These are phyloP conservation scores for Hylyphantes graminicola DNA, from an alignment of 1,140 invertebrate species.

Conservation along the genomic window DNA sequence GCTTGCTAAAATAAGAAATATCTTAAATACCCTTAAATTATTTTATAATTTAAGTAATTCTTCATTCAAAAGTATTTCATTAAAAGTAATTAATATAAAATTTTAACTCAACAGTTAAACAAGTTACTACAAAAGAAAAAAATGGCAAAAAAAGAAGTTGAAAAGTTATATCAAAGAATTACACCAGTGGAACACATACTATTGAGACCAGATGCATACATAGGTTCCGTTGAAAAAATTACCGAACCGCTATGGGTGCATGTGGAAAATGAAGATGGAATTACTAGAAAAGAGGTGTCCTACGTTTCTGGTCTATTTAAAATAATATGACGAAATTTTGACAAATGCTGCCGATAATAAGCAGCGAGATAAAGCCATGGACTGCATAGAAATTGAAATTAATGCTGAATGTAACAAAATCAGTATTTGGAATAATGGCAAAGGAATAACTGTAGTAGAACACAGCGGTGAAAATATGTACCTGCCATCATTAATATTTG, in stretches of 20 bases:
- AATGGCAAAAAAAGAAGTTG: too few species aligned
- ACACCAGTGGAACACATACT: conserved; percentile 98
- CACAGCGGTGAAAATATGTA: conserved; percentile 99
- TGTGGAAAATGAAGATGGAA: conserved; percentile 82
- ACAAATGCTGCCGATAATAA: too few species aligned
- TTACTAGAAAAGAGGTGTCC: conserved; percentile 88
- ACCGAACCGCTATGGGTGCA: conserved; percentile 93
- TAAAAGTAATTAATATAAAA: too few species aligned
- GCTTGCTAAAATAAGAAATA: too few species aligned
- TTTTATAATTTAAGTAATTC: too few species aligned
- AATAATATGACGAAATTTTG: conserved; percentile 98
- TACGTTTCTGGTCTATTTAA: conserved; percentile 99
- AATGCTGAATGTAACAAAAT: conserved; percentile 91
- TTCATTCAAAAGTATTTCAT: too few species aligned
- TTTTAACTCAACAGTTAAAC: too few species aligned
- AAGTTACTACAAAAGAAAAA: too few species aligned
- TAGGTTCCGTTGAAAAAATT: conserved; percentile 91
- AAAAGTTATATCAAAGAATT: too few species aligned
- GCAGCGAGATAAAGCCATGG: conserved; percentile 96
- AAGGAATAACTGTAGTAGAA: conserved; percentile 96
- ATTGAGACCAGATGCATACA: conserved; percentile 98
- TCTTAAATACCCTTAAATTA: too few species aligned
- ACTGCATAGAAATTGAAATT: conserved; percentile 95
- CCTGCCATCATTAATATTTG: conserved; percentile 99
- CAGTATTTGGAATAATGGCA: conserved; percentile 97